Evolutionary conservation across 2,888 invertebrate species (phyloP).

Genomic region (Athalia cordata): DNA sequence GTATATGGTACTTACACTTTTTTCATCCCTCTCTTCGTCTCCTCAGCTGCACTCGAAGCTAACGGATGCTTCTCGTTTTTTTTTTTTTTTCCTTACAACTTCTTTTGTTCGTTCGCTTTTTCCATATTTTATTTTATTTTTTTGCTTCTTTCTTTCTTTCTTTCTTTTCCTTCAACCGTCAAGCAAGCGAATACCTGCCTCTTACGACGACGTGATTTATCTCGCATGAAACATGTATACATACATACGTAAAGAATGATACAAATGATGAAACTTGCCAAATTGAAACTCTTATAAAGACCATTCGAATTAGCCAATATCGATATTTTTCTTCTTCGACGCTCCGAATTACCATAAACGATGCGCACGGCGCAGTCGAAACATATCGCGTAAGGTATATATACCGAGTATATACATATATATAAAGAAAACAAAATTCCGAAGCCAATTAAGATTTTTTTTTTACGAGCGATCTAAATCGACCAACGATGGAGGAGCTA

Average conservation of each 20-base stretch:
- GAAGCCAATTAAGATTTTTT: constrained; percentile 37
- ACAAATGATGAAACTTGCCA: constrained; percentile 32
- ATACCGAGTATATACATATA: constrained; percentile 17
- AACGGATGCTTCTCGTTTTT: background rate
- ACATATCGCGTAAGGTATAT: background rate
- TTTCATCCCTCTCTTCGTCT: constrained; percentile 33
- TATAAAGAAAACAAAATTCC: constrained; percentile 37
- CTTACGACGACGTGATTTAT: constrained; percentile 38
- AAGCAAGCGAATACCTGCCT: constrained; percentile 21
- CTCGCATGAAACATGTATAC: background rate
- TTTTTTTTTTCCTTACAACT: background rate
- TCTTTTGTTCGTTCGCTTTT: background rate
- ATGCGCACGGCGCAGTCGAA: background rate
- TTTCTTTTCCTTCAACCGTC: constrained; percentile 5
- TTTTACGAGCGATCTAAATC: constrained; percentile 45
- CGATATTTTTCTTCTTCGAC: background rate
- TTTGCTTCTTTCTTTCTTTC: background rate
- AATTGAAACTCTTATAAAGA: too few species aligned
- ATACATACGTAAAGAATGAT: background rate
- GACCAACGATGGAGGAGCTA: constrained; percentile 44
- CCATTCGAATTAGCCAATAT: background rate
- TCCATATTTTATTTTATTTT: background rate
- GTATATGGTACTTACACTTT: background rate
- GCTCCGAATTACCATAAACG: background rate
- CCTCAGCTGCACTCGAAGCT: constrained; percentile 2